Base-by-base conservation (phyloP, 1,140 invertebrate species). In the Spodoptera frugiperda region DNA sequence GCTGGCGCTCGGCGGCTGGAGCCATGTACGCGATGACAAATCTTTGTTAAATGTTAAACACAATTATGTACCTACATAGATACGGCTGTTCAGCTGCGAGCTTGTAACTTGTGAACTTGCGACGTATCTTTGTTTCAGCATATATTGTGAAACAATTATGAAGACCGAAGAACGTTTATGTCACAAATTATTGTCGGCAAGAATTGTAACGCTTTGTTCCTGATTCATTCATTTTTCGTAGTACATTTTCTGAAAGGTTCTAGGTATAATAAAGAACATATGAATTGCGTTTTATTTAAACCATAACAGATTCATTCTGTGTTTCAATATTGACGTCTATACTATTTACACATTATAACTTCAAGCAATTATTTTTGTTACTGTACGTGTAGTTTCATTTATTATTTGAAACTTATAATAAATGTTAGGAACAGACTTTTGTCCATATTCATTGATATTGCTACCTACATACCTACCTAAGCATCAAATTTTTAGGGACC, bases 21-120 rank as follows among this genome's bases (percentile, higher is more conserved):
- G 21, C 30, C 3, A 48, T 39, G 54, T 15, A 73, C 21, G 71
- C 39, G 17, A 48, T 71, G 9, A 73, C 55, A 59, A 59, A 59
- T 61, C 39, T 59, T 59, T 73, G 54, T 73, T 73, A 59, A 73
- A 48, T 59, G 55, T 55, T 39, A 30, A 53, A 63, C 46, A 2
- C 30, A 39, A 49, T 53, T 51, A 49, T 53, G 57, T 75, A 21
- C 17, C 4, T 75, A 53, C 17, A n/a, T 75, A 53, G 21, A 49
- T 53, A n/a, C 48, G 17, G 25, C 21, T 33, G 21, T 48, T 9
- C 49, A 61, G 72, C 46, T 63, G 30, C 33, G 21, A 61, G 54
- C 25, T 61, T 14, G 21, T 48, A 59, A 59, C 54, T 44, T 44
- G 17, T 55, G 3, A 57, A 57, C 33, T 71, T 12, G 49, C 21